phyloP scores from a whole-genome alignment of 2,797 vertebrate species.

The Coregonus suidteri region DNA sequence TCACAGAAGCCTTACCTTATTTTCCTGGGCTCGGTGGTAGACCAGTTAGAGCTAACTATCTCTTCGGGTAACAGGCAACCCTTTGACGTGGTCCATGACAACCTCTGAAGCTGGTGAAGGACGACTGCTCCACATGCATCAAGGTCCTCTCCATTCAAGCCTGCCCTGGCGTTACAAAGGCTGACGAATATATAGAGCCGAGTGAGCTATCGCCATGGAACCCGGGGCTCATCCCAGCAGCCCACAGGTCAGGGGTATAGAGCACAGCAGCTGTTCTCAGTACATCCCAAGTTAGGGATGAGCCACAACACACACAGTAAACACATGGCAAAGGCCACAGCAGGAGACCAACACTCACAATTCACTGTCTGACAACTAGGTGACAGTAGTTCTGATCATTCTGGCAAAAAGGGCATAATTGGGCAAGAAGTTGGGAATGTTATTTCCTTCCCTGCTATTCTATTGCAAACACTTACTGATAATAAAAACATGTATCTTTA shows the following conservation, averaged over 20 bases:
- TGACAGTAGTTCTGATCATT: conserved; percentile 16
- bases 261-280: conserved; percentile 17
- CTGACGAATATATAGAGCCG: conserved; percentile 76
- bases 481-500: too few species aligned
- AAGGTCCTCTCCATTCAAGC: conserved; percentile 79
- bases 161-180: conserved; percentile 70
- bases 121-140: conserved; percentile 77
- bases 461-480: background rate
- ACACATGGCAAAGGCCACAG: conserved; percentile 38
- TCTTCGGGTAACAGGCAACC: conserved; percentile 70
- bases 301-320: conserved; percentile 23
- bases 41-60: conserved; percentile 57
- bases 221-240: conserved; percentile 35
- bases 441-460: conserved; percentile 26
- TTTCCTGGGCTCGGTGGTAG: conserved; percentile 54
- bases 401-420: conserved; percentile 9
- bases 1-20: conserved; percentile 64
- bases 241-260: conserved; percentile 40
- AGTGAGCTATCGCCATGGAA: conserved; percentile 63
- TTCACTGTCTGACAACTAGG: background rate
- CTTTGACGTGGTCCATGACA: conserved; percentile 68
- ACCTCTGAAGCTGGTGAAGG: conserved; percentile 79
- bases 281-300: conserved; percentile 26
- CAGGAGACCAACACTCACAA: conserved; percentile 2
- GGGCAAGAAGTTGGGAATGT: conserved; percentile 3